Percentiles rank a stretch among this genome's conserved stretches.
phyloP scores from a whole-genome alignment of 2,888 invertebrate genomes.

The Polyommatus icarus region DNA sequence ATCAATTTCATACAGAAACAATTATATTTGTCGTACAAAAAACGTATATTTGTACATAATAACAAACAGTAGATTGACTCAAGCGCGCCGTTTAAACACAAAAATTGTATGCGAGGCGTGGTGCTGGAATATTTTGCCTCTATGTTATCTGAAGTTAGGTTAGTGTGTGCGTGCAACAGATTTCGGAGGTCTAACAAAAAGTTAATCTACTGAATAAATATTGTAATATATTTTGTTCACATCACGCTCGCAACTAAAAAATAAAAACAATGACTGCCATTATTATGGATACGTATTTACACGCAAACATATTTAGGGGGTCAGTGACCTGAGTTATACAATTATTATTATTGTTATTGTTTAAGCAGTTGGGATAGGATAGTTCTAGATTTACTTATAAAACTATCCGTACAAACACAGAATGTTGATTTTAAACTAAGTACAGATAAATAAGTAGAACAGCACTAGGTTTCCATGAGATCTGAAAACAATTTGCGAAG shows the following conservation, averaged over 20 bases:
- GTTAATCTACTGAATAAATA: not conserved
- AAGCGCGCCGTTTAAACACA: no score
- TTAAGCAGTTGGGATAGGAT: not conserved
- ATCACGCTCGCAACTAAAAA: not conserved
- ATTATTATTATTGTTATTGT: not conserved
- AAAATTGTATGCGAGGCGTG: no score
- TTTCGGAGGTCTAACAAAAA: no score
- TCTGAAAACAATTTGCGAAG: no score
- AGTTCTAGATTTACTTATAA: no score
- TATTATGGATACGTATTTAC: not conserved
- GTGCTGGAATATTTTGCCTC: no score
- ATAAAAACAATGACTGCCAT: not conserved
- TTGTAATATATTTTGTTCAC: not conserved
- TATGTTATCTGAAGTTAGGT: no score
- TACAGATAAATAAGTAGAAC: no score
- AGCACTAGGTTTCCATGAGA: no score
- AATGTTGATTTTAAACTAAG: no score
- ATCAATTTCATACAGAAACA: not conserved
- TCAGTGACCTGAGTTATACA: not conserved
- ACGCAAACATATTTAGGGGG: constrained; percentile 5
- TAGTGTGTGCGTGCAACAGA: no score
- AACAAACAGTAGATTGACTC: not conserved
- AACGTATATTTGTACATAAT: not conserved
- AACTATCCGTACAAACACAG: no score
- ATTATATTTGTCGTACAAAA: not conserved